Evolutionary conservation across 1,140 invertebrate species (phyloP).

Genomic region (Calosoma granatense): DNA sequence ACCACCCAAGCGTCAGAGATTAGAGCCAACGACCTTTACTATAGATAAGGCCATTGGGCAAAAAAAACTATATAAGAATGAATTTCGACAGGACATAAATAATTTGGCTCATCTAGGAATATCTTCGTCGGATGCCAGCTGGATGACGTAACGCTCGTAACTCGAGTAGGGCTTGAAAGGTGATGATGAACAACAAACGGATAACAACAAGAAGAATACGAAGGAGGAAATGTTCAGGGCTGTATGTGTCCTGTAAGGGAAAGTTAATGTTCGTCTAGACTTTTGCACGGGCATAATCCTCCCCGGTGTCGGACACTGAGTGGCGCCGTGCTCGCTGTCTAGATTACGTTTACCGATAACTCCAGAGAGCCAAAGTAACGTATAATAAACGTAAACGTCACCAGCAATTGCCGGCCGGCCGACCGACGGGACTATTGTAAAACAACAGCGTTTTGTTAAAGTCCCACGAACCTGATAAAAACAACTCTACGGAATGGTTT

Average conservation of each 20-base stretch:
- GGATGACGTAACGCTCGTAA: too few relatives aligned
- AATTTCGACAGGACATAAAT: not conserved
- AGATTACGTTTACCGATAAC: not conserved
- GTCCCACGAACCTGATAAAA: too few relatives aligned
- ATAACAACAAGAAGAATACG: too few relatives aligned
- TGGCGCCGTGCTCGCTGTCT: not conserved
- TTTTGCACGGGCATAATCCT: not conserved
- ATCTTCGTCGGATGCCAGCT: too few relatives aligned
- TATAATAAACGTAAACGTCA: not conserved
- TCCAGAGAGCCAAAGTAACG: not conserved
- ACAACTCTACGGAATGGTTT: too few relatives aligned
- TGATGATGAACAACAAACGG: too few relatives aligned
- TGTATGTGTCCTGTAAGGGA: too few relatives aligned
- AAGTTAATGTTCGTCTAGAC: slow-evolving; percentile 5
- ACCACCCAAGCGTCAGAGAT: not conserved
- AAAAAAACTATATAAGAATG: not conserved
- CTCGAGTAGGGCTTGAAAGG: too few relatives aligned
- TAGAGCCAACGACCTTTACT: not conserved
- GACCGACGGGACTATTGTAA: not conserved
- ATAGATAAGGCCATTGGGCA: not conserved
- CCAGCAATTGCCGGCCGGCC: not conserved
- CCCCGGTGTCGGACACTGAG: not conserved
- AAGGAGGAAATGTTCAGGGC: too few relatives aligned
- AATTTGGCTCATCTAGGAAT: not conserved
- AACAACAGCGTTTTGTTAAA: not conserved